These are phyloP conservation scores for Coelopa frigida DNA, from an alignment of 1,140 invertebrate genomes.

Conservation along the genomic window DNA sequence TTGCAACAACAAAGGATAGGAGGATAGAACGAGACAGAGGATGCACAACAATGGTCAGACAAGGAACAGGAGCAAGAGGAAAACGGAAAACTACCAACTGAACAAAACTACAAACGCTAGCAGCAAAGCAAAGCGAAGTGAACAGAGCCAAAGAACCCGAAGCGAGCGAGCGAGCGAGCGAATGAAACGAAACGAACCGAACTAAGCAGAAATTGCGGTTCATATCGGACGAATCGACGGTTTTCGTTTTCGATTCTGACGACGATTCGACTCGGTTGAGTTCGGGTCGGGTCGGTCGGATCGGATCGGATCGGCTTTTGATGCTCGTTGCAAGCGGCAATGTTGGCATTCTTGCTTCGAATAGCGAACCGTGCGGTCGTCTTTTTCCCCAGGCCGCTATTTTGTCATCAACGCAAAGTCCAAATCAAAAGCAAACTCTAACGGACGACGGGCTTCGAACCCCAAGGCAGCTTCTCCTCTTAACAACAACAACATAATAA, in stretches of 20 bases:
- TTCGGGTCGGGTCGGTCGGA: neutral
- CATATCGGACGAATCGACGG: conserved; percentile 3
- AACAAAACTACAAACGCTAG: too few relatives aligned
- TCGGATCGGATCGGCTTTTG: conserved; percentile 3
- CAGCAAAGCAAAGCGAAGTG: too few relatives aligned
- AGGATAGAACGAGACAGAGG: too few relatives aligned
- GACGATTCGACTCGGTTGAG: conserved; percentile 2
- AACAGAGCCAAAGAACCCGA: too few relatives aligned
- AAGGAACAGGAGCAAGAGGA: too few relatives aligned
- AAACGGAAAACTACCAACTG: too few relatives aligned
- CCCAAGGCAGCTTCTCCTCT: neutral
- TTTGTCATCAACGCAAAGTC: too few relatives aligned
- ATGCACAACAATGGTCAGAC: neutral
- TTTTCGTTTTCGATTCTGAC: conserved; percentile 5
- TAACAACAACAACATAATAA: neutral
- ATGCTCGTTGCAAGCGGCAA: conserved; percentile 13
- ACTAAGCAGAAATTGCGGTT: too few relatives aligned
- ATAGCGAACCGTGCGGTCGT: conserved; percentile 40
- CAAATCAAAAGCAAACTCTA: neutral
- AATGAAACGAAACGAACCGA: conserved; percentile 5
- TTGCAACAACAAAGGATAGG: too few relatives aligned
- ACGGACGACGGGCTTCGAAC: neutral
- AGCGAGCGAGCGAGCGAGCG: too few relatives aligned
- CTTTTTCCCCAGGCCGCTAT: conserved; percentile 15
- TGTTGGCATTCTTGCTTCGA: conserved; percentile 41